Conservation (phyloP, 2,797 vertebrate species). For the Notamacropus eugenii region DNA sequence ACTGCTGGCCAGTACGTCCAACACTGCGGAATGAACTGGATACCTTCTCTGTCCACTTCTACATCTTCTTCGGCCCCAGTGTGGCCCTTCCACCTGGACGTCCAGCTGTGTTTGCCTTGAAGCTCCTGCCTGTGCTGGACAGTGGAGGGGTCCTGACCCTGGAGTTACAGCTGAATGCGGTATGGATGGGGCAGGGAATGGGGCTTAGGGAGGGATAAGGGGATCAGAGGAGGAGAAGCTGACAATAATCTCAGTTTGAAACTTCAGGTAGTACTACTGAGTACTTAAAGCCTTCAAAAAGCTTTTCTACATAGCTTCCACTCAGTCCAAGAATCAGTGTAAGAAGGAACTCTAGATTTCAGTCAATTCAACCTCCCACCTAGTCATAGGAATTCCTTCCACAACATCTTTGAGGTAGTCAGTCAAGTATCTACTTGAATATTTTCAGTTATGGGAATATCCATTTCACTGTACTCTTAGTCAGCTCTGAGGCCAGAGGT, state of each 20-base stretch:
- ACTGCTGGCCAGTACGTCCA: slow-evolving; percentile 96
- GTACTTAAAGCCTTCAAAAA: slow-evolving; percentile 21
- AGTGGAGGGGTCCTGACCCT: slow-evolving; percentile 97
- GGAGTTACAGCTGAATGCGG: slow-evolving; percentile 96
- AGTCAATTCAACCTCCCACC: neutral
- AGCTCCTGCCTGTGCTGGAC: slow-evolving; percentile 96
- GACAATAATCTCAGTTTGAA: neutral
- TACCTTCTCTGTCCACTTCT: slow-evolving; percentile 99
- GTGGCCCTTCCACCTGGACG: slow-evolving; percentile 94
- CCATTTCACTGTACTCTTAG: slow-evolving; percentile 8
- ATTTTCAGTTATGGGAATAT: neutral
- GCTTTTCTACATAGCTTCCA: neutral
- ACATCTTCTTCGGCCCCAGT: slow-evolving; percentile 98
- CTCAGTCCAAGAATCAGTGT: neutral
- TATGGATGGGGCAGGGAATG: slow-evolving; percentile 73
- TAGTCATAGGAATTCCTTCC: neutral
- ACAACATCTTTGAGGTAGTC: neutral
- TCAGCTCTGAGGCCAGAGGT: neutral
- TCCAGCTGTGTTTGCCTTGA: slow-evolving; percentile 94
- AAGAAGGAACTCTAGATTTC: neutral
- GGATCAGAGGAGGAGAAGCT: fast-evolving
- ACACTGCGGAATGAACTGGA: slow-evolving; percentile 98
- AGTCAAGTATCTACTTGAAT: neutral
- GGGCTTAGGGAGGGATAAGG: neutral
- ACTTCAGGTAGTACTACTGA: neutral